phyloP scores from a whole-genome alignment of 2,888 invertebrate species.

The Melipona bicolor region DNA sequence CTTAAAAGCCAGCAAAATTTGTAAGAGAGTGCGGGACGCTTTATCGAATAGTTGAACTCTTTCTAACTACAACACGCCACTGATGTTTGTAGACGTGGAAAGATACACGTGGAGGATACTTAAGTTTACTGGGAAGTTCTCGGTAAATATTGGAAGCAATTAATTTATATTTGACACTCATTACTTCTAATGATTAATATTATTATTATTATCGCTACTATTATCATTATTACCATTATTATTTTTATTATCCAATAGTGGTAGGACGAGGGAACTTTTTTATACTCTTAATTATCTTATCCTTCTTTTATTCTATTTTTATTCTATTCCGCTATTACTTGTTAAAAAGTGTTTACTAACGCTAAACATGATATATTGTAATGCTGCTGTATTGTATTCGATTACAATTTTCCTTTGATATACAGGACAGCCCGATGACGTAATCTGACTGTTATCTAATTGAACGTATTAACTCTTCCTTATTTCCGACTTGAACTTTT shows the following conservation, averaged over 20 bases:
- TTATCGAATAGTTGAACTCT: constrained; percentile 79
- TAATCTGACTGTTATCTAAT: constrained; percentile 39
- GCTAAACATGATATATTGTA: constrained; percentile 22
- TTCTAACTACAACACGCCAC: constrained; percentile 74
- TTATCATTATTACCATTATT: constrained; percentile 38
- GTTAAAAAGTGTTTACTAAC: constrained; percentile 38
- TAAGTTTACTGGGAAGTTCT: constrained; percentile 52
- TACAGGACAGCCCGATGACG: constrained; percentile 64
- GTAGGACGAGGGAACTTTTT: constrained; percentile 72
- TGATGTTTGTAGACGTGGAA: constrained; percentile 57
- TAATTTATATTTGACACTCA: constrained; percentile 70
- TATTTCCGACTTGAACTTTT: constrained; percentile 45
- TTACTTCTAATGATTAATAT: constrained; percentile 58
- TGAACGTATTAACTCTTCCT: constrained; percentile 51
- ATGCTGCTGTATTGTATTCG: constrained; percentile 44
- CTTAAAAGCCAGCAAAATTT: constrained; percentile 76
- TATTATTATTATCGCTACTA: constrained; percentile 33
- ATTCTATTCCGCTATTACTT: constrained; percentile 48
- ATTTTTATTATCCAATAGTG: constrained; percentile 40
- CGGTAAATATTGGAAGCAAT: constrained; percentile 62
- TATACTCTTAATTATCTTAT: constrained; percentile 66
- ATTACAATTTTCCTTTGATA: constrained; percentile 53
- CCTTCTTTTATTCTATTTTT: constrained; percentile 58
- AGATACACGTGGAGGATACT: constrained; percentile 65
- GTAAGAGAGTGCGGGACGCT: constrained; percentile 82